Evolutionary conservation across 2,888 invertebrate species (phyloP), one percentile per base, ranked within the genome.

Genomic region (Amblyjoppa proteus): DNA sequence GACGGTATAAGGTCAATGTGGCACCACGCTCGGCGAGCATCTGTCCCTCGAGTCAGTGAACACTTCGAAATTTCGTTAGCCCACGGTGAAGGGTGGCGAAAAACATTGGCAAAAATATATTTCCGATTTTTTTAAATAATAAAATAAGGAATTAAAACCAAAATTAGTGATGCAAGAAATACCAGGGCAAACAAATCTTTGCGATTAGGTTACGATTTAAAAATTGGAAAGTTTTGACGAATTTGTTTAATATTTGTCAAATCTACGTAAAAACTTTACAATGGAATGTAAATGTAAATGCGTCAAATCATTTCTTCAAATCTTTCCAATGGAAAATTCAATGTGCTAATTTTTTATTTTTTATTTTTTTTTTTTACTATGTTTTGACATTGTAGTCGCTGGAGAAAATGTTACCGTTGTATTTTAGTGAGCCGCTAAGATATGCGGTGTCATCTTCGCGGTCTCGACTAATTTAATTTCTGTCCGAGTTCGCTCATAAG

Each of bases 1-100:
- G 61, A 74, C 74, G 49, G 45, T 64, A 64, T 64, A 75, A 74
- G 75, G 75, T 75, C 75, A 75, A 75, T 75, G 75, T 64, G 75
- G 64, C 58, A 45, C 58, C 41, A 74, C 31, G 28, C 58, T 45
- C 41, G 58, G 9, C 41, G 31, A 74, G 28, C 74, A 74, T 6
- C 38, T n/a, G 13, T 25, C 53, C 13, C 6, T 74, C 45, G 58
- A 61, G 31, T 16, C 9, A 64, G 31, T 38, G 41, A 41, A 61
- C 58, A 61, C 53, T 28, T 68, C 41, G 25, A 68, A 68, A 68
- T 45, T 64, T 64, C 31, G 64, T 34, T 34, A 16, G 28, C 5
- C n/a, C 31, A 16, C 64, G 58, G 11, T 58, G 4, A 58, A 28
- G 4, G 28, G 28, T 28, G 9, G 28, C 28, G 11, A 41, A 38